Base-by-base conservation (phyloP, 2,888 invertebrate genomes). In the Melieria picta region DNA sequence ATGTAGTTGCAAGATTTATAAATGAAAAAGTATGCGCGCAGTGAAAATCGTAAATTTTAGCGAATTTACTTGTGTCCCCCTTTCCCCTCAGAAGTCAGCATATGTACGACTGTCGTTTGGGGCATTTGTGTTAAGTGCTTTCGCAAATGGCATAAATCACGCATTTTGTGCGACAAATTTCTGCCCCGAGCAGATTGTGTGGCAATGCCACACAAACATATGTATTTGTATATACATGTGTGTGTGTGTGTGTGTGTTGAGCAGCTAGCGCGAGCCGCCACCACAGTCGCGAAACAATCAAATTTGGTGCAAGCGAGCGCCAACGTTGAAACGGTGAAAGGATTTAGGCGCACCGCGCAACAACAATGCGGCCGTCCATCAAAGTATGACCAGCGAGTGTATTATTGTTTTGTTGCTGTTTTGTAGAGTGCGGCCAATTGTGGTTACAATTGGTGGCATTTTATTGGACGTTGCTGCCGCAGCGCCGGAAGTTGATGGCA, bases 1-100 rank as follows among this genome's bases (percentile, higher is more conserved):
- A 84, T 84, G 85, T 84, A 82, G 85, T 81, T 80, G 79, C 81
- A 83, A 83, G 83, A 84, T 83, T 83, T 84, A 83, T 82, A 74
- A 68, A 69, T 67, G 60, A 65, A 65, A 58, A 62, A 7, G 74
- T 69, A 68, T 63, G 67, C 67, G 72, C 68, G 72, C 71, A 73
- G 75, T 30, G 30, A 30, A 81, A 81, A 81, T 65, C 64, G 64
- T 70, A 70, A 65, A 70, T 65, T 65, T 65, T 63, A 62, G 63
- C 56, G 47, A 46, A 57, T 69, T 69, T 69, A 43, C 56, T 63
- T 56, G 4, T 11, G 6, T 60, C 4, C 11, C 11, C 43, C 11
- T 42, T 42, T 60, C n/a, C n/a, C 5, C 13, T n/a, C 7, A 2
- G 11, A 60, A 42, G 42, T n/a, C 60, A 3, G 11, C 45, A 45